Evolutionary conservation across 2,113 vertebrate genomes (phyloP).

Genomic region (Campylomormyrus tamandua): DNA sequence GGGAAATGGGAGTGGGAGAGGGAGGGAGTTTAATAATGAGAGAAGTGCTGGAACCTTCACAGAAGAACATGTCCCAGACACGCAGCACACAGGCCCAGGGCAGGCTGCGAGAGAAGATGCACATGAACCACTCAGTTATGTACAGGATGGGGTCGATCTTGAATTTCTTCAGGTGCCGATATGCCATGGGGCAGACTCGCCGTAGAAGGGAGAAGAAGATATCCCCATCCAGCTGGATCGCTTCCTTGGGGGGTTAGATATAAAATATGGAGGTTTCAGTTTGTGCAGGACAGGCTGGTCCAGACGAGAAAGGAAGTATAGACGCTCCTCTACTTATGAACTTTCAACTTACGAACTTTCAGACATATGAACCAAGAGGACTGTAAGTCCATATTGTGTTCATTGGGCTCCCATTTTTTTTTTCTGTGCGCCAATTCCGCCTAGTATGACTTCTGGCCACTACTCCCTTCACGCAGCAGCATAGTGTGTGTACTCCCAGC

Average conservation of each 20-base stretch:
- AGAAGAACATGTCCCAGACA: constrained; percentile 96
- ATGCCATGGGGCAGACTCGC: constrained; percentile 74
- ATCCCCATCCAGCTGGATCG: constrained; percentile 85
- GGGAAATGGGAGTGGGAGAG: background rate
- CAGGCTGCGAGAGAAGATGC: constrained; percentile 81
- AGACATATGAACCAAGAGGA: too few relatives aligned
- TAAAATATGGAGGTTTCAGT: background rate
- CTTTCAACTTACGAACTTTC: too few relatives aligned
- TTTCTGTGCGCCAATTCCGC: too few relatives aligned
- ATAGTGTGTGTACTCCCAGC: too few relatives aligned
- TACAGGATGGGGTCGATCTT: constrained; percentile 86
- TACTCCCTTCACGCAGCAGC: too few relatives aligned
- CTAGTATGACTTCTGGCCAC: too few relatives aligned
- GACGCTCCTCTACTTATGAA: too few relatives aligned
- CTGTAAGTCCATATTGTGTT: too few relatives aligned
- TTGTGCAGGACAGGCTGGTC: background rate
- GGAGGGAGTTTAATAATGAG: background rate
- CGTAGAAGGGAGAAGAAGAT: constrained; percentile 80
- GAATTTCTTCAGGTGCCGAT: constrained; percentile 80
- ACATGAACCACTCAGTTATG: constrained; percentile 95
- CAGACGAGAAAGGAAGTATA: background rate
- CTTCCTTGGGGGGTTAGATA: constrained; percentile 58
- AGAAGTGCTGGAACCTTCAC: constrained; percentile 66
- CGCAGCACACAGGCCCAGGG: constrained; percentile 81
- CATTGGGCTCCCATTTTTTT: too few relatives aligned